A percentile compares a stretch with the other conserved stretches of the same genome.
Evolutionary conservation across 2,113 vertebrate species (phyloP).

Genomic region (Okapia johnstoni): DNA sequence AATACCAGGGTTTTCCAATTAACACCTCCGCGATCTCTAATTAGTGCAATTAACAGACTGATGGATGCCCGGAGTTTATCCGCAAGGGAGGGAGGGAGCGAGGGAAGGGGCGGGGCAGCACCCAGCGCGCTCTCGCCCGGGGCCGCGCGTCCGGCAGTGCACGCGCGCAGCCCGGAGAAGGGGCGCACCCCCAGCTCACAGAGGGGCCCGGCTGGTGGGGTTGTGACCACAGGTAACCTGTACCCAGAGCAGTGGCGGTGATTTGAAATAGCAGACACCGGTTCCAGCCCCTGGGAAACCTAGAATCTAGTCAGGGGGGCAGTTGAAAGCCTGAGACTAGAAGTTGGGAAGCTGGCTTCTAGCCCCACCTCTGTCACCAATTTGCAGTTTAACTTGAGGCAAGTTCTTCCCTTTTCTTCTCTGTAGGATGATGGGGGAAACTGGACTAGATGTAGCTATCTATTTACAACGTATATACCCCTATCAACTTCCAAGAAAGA

Average conservation of each 20-base stretch:
- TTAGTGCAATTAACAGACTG: slow-evolving; percentile 92
- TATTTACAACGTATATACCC: not conserved
- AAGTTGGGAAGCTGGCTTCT: not conserved
- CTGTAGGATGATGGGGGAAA: not conserved
- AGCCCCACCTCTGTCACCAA: not conserved
- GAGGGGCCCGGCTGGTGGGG: not conserved
- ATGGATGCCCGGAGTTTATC: slow-evolving; percentile 88
- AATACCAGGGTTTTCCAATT: slow-evolving; percentile 88
- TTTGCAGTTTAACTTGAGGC: not conserved
- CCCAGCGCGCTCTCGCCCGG: not conserved
- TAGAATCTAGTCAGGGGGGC: not conserved
- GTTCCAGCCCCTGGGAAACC: not conserved
- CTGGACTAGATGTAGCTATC: not conserved
- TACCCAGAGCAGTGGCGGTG: not conserved
- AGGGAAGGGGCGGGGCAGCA: slow-evolving; percentile 38
- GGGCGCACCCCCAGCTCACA: not conserved
- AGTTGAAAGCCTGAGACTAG: not conserved
- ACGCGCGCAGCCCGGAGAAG: not conserved
- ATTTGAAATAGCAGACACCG: not conserved
- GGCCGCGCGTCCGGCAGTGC: not conserved
- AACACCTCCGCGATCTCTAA: slow-evolving; percentile 92
- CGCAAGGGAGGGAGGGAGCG: slow-evolving; percentile 51
- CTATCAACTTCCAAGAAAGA: not conserved
- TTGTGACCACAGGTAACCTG: not conserved
- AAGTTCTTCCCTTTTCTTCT: not conserved